A percentile compares a stretch with the other conserved stretches of the same genome.
phyloP scores from a whole-genome alignment of 2,888 invertebrate genomes.

The Phoenoteleia sp. region DNA sequence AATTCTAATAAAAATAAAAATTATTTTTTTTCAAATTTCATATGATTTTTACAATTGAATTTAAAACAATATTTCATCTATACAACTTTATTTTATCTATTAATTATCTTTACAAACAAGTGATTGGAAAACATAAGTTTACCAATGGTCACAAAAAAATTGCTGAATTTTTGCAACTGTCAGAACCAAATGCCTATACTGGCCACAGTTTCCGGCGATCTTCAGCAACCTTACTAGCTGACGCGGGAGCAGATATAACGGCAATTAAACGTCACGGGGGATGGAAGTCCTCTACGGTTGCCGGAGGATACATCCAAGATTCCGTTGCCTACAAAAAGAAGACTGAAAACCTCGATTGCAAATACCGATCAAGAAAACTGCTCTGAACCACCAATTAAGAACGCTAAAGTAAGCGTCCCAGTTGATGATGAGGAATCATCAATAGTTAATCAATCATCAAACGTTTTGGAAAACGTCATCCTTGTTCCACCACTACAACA shows the following conservation, averaged over 20 bases:
- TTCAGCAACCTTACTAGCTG: slow-evolving; percentile 65
- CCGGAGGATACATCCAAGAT: slow-evolving; percentile 20
- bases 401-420: no score
- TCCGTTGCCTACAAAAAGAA: neutral
- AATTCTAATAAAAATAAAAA: no score
- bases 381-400: no score
- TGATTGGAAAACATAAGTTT: slow-evolving; percentile 27
- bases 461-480: no score
- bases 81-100: no score
- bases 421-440: no score
- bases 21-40: no score
- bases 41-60: neutral
- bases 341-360: no score
- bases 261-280: slow-evolving; percentile 54
- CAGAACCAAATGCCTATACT: slow-evolving; percentile 54
- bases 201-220: slow-evolving; percentile 69
- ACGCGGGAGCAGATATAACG: slow-evolving; percentile 62
- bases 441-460: no score
- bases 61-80: no score
- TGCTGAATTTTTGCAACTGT: neutral
- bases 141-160: neutral
- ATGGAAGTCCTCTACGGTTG: slow-evolving; percentile 42
- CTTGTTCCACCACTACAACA: no score
- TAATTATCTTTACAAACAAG: neutral
- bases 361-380: no score